Conservation (phyloP, 2,797 vertebrate species). For the Pipistrellus kuhlii region DNA sequence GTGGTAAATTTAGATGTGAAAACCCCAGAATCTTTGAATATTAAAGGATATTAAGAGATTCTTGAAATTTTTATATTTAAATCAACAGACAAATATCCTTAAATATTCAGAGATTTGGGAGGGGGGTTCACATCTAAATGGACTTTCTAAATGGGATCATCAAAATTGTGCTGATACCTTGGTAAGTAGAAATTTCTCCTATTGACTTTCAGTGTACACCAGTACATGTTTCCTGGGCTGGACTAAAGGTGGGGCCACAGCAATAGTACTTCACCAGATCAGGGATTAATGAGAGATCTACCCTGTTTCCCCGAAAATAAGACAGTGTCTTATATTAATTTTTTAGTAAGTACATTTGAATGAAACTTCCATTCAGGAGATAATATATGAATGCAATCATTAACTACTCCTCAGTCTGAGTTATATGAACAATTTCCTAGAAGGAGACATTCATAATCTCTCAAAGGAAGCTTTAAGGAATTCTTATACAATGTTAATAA, state of each 20-base stretch:
- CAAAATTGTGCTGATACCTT: neutral
- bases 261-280: neutral
- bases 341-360: neutral
- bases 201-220: neutral
- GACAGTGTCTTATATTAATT: no score
- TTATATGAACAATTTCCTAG: neutral
- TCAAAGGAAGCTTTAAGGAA: neutral
- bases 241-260: neutral
- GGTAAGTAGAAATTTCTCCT: neutral
- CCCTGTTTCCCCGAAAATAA: no score
- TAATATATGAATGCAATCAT: neutral
- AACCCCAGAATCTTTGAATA: neutral
- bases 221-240: neutral
- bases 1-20: neutral
- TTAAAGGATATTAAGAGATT: neutral
- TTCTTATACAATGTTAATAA: neutral
- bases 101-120: neutral
- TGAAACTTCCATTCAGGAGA: neutral
- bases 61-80: neutral
- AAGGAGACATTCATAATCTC: neutral
- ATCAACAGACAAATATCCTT: neutral
- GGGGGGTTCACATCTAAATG: neutral
- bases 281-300: neutral
- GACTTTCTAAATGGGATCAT: neutral
- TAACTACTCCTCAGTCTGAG: neutral